Conservation (phyloP, 2,888 invertebrate species). For the Micoletzkya japonica region DNA sequence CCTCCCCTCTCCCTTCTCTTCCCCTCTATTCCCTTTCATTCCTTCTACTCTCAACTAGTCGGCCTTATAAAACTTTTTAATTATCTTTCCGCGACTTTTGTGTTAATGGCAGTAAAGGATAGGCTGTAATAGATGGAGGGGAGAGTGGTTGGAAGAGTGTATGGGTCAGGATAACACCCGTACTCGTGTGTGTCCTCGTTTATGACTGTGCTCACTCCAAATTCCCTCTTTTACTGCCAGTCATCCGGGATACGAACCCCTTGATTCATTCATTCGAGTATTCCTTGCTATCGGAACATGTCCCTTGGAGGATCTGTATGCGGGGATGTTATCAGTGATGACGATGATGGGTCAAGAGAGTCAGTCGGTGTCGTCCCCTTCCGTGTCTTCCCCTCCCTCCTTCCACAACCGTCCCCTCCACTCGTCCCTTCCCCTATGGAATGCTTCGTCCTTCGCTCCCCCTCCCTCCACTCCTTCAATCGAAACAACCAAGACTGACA, state of each 20-base stretch:
- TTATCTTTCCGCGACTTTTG: conserved; percentile 16
- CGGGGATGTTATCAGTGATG: conserved; percentile 22
- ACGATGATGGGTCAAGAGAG: conserved; percentile 13
- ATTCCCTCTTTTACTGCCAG: not conserved
- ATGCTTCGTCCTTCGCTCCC: conserved; percentile 17
- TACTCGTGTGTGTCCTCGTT: not conserved
- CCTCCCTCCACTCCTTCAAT: conserved; percentile 18
- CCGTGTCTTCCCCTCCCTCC: conserved; percentile 5
- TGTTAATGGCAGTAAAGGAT: not conserved
- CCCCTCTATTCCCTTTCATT: conserved; percentile 2
- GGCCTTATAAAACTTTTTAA: conserved; percentile 30
- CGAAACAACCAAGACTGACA: not conserved
- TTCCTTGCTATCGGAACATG: not conserved
- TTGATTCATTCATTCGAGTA: too few relatives aligned
- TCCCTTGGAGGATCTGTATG: not conserved
- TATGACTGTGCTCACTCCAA: not conserved
- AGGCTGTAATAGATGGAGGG: not conserved
- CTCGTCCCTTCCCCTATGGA: not conserved
- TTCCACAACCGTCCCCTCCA: not conserved
- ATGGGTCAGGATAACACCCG: conserved; percentile 8
- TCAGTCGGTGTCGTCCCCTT: not conserved
- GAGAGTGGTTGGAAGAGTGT: not conserved
- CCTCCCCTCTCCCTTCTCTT: conserved; percentile 7
- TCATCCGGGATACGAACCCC: too few relatives aligned
- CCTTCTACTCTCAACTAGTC: not conserved